phyloP scores from a whole-genome alignment of 2,888 invertebrate species.

The Keiferia lycopersicella region DNA sequence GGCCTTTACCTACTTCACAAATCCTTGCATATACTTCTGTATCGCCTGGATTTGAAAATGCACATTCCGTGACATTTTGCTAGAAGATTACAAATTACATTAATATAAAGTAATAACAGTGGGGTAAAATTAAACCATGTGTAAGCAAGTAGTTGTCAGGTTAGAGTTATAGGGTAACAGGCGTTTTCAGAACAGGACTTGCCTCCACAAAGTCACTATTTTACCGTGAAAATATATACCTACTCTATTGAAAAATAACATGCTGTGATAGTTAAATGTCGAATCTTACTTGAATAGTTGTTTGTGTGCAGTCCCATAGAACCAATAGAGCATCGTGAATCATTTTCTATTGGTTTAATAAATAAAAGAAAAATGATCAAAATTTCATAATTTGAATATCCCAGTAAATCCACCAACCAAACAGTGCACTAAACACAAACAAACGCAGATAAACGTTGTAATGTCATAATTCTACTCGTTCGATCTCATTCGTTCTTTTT shows the following conservation, averaged over 20 bases:
- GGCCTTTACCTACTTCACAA: slow-evolving; percentile 82
- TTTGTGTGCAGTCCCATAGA: slow-evolving; percentile 82
- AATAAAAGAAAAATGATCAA: too few relatives aligned
- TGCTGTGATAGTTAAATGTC: too few relatives aligned
- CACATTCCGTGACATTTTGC: slow-evolving; percentile 55
- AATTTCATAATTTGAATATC: too few relatives aligned
- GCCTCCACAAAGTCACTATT: neutral
- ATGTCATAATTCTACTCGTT: neutral
- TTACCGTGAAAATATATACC: neutral
- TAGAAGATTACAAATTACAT: slow-evolving; percentile 40
- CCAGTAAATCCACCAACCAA: too few relatives aligned
- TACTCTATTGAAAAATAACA: too few relatives aligned
- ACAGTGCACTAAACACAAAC: too few relatives aligned
- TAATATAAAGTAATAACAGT: slow-evolving; percentile 23
- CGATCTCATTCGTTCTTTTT: neutral
- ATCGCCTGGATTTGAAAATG: slow-evolving; percentile 85
- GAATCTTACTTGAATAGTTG: slow-evolving; percentile 23
- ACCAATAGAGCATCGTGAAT: slow-evolving; percentile 85
- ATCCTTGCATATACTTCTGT: slow-evolving; percentile 82
- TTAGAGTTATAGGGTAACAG: too few relatives aligned
- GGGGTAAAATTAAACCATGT: neutral
- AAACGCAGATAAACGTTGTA: neutral
- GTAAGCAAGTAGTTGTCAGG: neutral
- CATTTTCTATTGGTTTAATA: slow-evolving; percentile 64
- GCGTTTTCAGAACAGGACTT: neutral